phyloP scores from a whole-genome alignment of 2,888 invertebrate species.

The Megamerina dolium region DNA sequence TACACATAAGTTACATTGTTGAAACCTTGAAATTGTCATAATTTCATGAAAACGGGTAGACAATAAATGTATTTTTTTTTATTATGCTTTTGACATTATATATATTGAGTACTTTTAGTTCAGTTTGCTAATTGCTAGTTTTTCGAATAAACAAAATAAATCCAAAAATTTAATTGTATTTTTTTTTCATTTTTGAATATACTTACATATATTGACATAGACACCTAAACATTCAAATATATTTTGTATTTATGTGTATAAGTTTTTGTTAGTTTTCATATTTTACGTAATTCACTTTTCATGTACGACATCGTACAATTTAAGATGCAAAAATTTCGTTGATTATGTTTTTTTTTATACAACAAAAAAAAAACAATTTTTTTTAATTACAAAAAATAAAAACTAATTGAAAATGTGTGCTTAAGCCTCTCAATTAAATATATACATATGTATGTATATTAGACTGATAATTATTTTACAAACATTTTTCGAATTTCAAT shows the following conservation, averaged over 20 bases:
- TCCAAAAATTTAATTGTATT: background rate
- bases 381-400: too few species aligned
- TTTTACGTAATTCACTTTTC: background rate
- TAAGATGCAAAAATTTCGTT: conserved; percentile 14
- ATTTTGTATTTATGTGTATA: conserved; percentile 2
- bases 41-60: conserved; percentile 20
- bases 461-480: too few species aligned
- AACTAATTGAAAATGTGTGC: too few species aligned
- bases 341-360: conserved; percentile 9
- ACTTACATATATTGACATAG: background rate
- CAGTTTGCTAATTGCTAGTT: too few species aligned
- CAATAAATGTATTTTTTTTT: background rate
- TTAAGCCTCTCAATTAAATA: too few species aligned
- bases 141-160: too few species aligned
- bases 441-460: too few species aligned
- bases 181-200: background rate
- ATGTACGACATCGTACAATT: conserved; percentile 1
- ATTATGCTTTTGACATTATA: background rate
- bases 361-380: too few species aligned
- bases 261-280: background rate
- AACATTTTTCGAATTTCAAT: too few species aligned
- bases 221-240: background rate
- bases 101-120: background rate
- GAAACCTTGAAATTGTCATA: conserved; percentile 45
- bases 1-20: too few species aligned